These are phyloP conservation scores for Drosophila prostipennis DNA, from an alignment of 2,888 invertebrate genomes.

Conservation along the genomic window DNA sequence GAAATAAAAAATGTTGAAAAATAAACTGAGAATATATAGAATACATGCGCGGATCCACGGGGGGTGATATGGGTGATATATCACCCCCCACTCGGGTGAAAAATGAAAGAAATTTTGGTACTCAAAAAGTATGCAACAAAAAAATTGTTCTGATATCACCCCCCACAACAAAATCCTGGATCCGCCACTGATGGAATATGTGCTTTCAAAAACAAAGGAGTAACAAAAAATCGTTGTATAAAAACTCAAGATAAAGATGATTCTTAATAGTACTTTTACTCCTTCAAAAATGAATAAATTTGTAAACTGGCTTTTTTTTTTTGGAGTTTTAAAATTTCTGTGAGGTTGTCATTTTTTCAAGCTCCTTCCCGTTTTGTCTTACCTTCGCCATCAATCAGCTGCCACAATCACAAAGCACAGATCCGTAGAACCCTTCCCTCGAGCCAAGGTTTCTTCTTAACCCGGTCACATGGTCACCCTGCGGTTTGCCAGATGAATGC, in stretches of 20 bases:
- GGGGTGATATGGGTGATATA: too few relatives aligned
- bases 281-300: background rate
- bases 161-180: too few relatives aligned
- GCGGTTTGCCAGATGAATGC: conserved; percentile 58
- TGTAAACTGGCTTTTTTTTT: background rate
- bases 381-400: conserved; percentile 40
- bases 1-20: background rate
- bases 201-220: too few relatives aligned
- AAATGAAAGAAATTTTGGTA: too few relatives aligned
- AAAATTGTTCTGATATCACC: too few relatives aligned
- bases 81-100: too few relatives aligned
- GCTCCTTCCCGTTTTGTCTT: conserved; percentile 1
- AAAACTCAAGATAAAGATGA: background rate
- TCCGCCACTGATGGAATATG: too few relatives aligned
- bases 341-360: background rate
- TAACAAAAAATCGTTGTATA: too few relatives aligned
- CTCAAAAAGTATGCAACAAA: too few relatives aligned
- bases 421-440: conserved; percentile 53
- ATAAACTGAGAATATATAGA: background rate
- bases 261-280: background rate
- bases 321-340: background rate
- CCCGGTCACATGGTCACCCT: conserved; percentile 57
- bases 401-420: conserved; percentile 28
- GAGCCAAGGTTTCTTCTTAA: conserved; percentile 58
- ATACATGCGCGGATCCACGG: too few relatives aligned